A percentile compares a stretch with the other conserved stretches of the same genome.
Evolutionary conservation across 2,797 vertebrate species (phyloP).

Genomic region (Gobionotothen gibberifrons): DNA sequence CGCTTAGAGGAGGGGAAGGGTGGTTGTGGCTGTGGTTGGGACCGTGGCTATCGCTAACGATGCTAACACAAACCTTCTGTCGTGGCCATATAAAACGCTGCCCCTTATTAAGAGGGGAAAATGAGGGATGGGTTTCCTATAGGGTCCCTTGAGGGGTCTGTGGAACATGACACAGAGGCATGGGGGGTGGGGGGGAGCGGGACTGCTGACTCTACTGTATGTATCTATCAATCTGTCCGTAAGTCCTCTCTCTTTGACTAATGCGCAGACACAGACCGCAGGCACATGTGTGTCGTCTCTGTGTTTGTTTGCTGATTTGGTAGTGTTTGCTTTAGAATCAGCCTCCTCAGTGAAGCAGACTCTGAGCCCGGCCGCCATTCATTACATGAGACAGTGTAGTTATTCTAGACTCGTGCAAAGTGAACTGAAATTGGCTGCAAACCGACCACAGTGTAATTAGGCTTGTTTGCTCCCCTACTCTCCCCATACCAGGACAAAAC

Average conservation of each 20-base stretch:
- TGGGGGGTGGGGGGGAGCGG: background rate
- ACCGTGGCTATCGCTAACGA: slow-evolving; percentile 62
- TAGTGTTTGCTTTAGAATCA: slow-evolving; percentile 59
- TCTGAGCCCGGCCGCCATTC: slow-evolving; percentile 29
- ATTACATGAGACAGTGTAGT: slow-evolving; percentile 34
- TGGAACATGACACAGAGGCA: slow-evolving; percentile 40
- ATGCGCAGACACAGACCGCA: slow-evolving; percentile 50
- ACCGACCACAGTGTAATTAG: slow-evolving; percentile 5
- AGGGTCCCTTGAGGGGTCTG: slow-evolving; percentile 52
- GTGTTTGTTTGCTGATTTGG: slow-evolving; percentile 63
- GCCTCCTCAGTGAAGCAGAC: slow-evolving; percentile 27
- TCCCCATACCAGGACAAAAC: background rate
- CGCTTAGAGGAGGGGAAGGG: slow-evolving; percentile 27
- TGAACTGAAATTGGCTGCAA: slow-evolving; percentile 12
- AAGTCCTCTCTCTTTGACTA: slow-evolving; percentile 19
- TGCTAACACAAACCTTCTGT: slow-evolving; percentile 75
- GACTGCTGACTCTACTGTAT: slow-evolving; percentile 10
- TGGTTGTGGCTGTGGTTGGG: slow-evolving; percentile 33
- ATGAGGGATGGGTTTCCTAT: slow-evolving; percentile 65
- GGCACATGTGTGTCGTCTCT: slow-evolving; percentile 41
- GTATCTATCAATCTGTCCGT: slow-evolving; percentile 35
- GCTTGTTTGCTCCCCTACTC: slow-evolving; percentile 1
- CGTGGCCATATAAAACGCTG: slow-evolving; percentile 69
- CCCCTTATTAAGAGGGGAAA: slow-evolving; percentile 70
- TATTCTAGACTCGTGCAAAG: slow-evolving; percentile 36